phyloP scores from a whole-genome alignment of 2,797 vertebrate genomes.

The Oreonectes daqikongensis region DNA sequence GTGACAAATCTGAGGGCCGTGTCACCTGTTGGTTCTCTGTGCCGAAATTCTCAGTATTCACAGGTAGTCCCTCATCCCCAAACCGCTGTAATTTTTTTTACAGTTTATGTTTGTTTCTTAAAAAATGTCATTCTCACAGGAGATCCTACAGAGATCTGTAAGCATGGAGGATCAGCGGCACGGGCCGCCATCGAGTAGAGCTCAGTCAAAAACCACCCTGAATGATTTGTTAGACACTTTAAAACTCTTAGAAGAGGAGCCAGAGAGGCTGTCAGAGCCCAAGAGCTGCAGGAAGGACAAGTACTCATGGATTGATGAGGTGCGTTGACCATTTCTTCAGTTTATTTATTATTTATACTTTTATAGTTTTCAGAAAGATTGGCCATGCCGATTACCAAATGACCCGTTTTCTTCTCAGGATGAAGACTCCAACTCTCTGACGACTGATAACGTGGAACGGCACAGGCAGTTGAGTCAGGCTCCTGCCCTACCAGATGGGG shows the following conservation, averaged over 20 bases:
- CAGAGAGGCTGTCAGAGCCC: slow-evolving; percentile 75
- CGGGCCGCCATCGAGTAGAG: slow-evolving; percentile 64
- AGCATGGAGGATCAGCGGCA: slow-evolving; percentile 73
- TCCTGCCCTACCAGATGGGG: slow-evolving; percentile 72
- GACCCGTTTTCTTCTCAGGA: slow-evolving; percentile 71
- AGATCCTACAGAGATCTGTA: slow-evolving; percentile 66
- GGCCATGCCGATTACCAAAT: background rate
- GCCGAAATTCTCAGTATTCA: slow-evolving; percentile 69
- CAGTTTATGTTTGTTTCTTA: background rate
- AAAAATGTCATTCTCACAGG: slow-evolving; percentile 63
- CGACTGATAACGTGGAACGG: slow-evolving; percentile 89
- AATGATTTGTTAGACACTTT: slow-evolving; percentile 89
- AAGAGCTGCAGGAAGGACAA: slow-evolving; percentile 79
- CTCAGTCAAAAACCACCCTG: slow-evolving; percentile 83
- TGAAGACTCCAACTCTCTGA: slow-evolving; percentile 82
- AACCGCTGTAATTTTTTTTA: background rate
- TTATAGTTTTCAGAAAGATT: too few relatives aligned
- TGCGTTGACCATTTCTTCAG: slow-evolving; percentile 52
- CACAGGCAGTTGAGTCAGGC: slow-evolving; percentile 82
- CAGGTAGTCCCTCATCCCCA: slow-evolving; percentile 64
- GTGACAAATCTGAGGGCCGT: slow-evolving; percentile 64
- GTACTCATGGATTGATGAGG: slow-evolving; percentile 85
- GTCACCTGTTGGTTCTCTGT: slow-evolving; percentile 67
- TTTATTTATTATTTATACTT: background rate
- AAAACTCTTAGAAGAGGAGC: slow-evolving; percentile 87